Conservation (phyloP, 1,140 invertebrate genomes). For the Helicoverpa zea region DNA sequence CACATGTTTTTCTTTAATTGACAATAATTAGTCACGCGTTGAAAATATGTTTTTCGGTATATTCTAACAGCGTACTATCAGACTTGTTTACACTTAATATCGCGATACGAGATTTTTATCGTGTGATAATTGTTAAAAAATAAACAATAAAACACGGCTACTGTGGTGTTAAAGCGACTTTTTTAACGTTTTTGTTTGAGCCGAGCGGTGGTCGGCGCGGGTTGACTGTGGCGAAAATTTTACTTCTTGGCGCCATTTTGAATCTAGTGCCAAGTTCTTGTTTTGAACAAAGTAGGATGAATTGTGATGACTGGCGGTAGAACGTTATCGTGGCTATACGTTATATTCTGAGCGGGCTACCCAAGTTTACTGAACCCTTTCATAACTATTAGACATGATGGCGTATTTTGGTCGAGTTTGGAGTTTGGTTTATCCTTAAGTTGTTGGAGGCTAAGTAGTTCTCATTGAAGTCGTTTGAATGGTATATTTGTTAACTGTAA, state of each 20-base stretch:
- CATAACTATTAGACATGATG: slow-evolving; percentile 2
- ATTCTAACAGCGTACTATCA: slow-evolving; percentile 7
- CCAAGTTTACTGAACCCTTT: background rate
- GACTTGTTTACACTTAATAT: slow-evolving; percentile 29
- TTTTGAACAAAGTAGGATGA: slow-evolving; percentile 31
- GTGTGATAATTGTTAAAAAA: slow-evolving; percentile 11
- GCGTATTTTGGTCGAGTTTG: background rate
- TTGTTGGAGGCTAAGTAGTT: too few relatives aligned
- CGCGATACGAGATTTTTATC: slow-evolving; percentile 19
- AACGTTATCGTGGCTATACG: slow-evolving; percentile 14
- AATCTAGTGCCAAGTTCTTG: slow-evolving; percentile 22
- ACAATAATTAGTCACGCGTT: background rate
- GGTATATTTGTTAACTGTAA: background rate
- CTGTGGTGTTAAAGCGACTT: slow-evolving; percentile 14
- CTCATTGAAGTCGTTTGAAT: background rate
- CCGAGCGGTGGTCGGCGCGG: background rate
- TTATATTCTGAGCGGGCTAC: slow-evolving; percentile 27
- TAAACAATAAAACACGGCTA: slow-evolving; percentile 23
- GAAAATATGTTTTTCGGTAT: background rate
- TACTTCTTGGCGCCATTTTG: background rate
- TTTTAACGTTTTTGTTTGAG: slow-evolving; percentile 4
- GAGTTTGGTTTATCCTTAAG: too few relatives aligned
- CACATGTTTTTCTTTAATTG: background rate
- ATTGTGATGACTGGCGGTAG: slow-evolving; percentile 19
- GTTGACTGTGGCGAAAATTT: background rate